Base-by-base conservation (phyloP, 2,113 vertebrate genomes). In the Macaca nemestrina region DNA sequence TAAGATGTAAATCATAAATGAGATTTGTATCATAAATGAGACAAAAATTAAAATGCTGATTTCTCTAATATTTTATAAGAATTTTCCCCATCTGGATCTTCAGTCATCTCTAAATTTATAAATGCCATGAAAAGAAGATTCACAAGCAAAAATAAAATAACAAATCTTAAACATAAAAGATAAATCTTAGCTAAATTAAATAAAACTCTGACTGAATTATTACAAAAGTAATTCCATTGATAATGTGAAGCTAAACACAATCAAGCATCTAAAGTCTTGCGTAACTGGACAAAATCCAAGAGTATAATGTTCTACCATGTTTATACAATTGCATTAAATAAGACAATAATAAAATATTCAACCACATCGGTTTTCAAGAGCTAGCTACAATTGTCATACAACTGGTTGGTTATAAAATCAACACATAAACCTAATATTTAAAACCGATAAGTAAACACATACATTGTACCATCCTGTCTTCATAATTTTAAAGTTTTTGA, bases 381-480 rank as follows among this genome's bases (percentile, higher is more conserved):
- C 14, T 64, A 86, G 11, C 12, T 90, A 43, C 16, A 97, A 20
- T 82, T 94, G 3, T 25, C 32, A 90, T 70, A 79, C 17, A 67
- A 52, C 38, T 80, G 6, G 25, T 70, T 57, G 93, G 30, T 55
- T 27, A 88, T 76, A 23, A 38, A 88, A 30, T 67, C 72, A 88
- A 35, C 10, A 68, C 8, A 85, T 38, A 88, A 92, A 93, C 2
- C 32, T 73, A 59, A 93, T n/a, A 81, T 94, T 93, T 87, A 92
- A 38, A 75, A 75, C n/a, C 82, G 70, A 67, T 83, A 12, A 52
- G 48, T 94, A 89, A 30, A 48, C 23, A 22, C 0, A n/a, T 40
- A 38, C 1, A 48, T 72, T 81, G 86, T 55, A n/a, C 27, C 8
- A 87, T 3, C 45, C 16, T 81, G 27, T 91, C 64, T 32, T 79